Percentiles rank a stretch among this genome's conserved stretches.
Conservation (phyloP, 2,113 vertebrate species). For the Prunella fulvescens region DNA sequence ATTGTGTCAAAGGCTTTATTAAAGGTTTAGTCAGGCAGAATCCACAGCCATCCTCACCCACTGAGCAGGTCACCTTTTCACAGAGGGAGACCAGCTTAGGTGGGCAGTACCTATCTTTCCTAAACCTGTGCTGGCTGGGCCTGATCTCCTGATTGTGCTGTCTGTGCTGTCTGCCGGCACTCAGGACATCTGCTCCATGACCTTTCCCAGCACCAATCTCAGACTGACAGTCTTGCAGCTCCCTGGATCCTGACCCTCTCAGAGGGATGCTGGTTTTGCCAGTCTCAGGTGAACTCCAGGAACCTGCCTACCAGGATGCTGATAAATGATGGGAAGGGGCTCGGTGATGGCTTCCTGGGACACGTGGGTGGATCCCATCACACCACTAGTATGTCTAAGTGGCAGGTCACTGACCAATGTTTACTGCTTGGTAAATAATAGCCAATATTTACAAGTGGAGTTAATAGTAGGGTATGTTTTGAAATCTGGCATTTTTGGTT, state of each 20-base stretch:
- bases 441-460: not conserved
- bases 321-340: not conserved
- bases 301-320: not conserved
- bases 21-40: not conserved
- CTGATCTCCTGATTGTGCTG: not conserved
- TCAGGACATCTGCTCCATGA: not conserved
- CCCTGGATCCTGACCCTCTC: not conserved
- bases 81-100: not conserved
- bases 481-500: not conserved
- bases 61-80: not conserved
- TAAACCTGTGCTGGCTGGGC: not conserved
- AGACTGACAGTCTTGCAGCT: not conserved
- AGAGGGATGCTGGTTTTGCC: not conserved
- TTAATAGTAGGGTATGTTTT: not conserved
- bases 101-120: not conserved
- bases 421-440: not conserved
- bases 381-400: too few relatives aligned
- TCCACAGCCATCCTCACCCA: not conserved
- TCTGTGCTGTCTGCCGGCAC: rapidly evolving
- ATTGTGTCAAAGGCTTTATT: not conserved
- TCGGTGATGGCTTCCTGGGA: not conserved
- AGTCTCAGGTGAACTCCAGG: not conserved
- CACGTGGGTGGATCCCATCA: rapidly evolving
- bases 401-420: not conserved
- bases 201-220: not conserved